phyloP scores from a whole-genome alignment of 2,113 vertebrate genomes.

The Mellivora capensis region DNA sequence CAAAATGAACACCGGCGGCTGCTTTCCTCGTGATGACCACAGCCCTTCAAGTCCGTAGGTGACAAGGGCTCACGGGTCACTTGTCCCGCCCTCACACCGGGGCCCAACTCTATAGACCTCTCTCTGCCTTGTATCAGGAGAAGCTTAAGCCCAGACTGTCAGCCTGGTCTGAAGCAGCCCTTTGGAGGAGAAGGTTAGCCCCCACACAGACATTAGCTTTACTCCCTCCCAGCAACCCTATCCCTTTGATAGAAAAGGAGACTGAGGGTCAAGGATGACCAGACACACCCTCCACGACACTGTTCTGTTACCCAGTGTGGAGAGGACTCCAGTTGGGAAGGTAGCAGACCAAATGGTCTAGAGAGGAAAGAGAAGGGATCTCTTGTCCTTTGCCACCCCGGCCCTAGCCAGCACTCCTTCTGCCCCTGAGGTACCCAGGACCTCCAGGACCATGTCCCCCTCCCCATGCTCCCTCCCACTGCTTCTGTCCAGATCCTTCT shows the following conservation, averaged over 20 bases:
- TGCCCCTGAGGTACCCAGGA: background rate
- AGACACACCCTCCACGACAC: background rate
- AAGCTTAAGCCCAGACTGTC: background rate
- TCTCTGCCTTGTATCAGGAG: background rate
- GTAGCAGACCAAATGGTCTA: background rate
- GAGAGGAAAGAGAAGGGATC: background rate
- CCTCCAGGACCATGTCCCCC: too few relatives aligned
- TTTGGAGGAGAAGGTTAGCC: background rate
- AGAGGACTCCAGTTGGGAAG: background rate
- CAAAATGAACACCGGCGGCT: background rate
- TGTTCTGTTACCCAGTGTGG: background rate
- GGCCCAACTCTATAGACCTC: background rate
- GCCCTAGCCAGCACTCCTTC: too few relatives aligned
- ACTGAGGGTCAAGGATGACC: background rate
- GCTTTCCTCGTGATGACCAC: background rate
- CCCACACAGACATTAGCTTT: background rate
- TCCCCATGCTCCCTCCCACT: fast-evolving
- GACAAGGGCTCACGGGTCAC: fast-evolving
- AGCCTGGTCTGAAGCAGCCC: background rate
- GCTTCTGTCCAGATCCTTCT: background rate
- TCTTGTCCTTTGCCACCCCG: background rate
- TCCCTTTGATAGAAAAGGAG: background rate
- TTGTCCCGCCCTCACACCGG: background rate
- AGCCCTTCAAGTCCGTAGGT: background rate
- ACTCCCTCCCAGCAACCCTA: background rate